phyloP scores from a whole-genome alignment of 2,888 invertebrate species.

The Tetrapedia diversipes region DNA sequence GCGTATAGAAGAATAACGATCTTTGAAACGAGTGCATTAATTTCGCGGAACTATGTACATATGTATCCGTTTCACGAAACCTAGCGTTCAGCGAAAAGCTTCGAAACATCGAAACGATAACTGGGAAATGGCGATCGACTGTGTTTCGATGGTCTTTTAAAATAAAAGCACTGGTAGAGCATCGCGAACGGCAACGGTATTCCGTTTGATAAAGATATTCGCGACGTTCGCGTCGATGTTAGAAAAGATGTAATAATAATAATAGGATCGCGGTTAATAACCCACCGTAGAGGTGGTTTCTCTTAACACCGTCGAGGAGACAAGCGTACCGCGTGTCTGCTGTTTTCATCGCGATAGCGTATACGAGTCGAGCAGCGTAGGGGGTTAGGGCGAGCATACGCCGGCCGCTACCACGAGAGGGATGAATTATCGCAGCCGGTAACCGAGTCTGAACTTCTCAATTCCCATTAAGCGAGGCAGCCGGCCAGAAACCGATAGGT shows the following conservation, averaged over 20 bases:
- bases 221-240: no score
- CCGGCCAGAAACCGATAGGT: slow-evolving; percentile 80
- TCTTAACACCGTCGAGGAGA: slow-evolving; percentile 15
- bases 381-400: slow-evolving; percentile 59
- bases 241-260: no score
- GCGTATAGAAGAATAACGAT: slow-evolving; percentile 29
- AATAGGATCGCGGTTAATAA: no score
- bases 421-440: slow-evolving; percentile 77
- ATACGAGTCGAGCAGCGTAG: slow-evolving; percentile 22
- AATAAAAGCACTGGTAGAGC: no score
- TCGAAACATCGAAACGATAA: slow-evolving; percentile 13
- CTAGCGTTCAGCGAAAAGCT: slow-evolving; percentile 9
- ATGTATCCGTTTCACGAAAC: slow-evolving; percentile 11
- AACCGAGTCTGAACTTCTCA: slow-evolving; percentile 78
- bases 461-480: slow-evolving; percentile 80
- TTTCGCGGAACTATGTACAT: slow-evolving; percentile 32
- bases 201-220: no score
- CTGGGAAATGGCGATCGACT: slow-evolving; percentile 7
- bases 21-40: slow-evolving; percentile 42
- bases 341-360: slow-evolving; percentile 54
- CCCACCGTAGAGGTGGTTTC: slow-evolving; percentile 9
- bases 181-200: no score
- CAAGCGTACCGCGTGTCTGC: slow-evolving; percentile 43
- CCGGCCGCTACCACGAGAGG: slow-evolving; percentile 58
- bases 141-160: slow-evolving; percentile 5